Evolutionary conservation across 2,888 invertebrate genomes (phyloP).

Genomic region (Xestoiulus laeticollis): DNA sequence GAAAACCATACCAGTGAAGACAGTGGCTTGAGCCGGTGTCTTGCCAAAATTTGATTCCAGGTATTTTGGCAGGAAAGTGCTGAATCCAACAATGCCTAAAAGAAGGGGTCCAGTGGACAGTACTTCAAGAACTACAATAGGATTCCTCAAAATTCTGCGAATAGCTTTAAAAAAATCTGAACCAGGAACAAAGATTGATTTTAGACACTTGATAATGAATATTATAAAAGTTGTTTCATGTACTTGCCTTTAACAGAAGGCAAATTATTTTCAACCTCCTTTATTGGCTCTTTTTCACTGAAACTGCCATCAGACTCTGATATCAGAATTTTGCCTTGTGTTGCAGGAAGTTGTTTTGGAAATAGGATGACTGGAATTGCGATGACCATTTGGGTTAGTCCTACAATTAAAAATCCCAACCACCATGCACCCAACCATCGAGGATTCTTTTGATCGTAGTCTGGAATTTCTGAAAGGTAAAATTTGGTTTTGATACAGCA

Average conservation of each 20-base stretch:
- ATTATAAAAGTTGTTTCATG: no score
- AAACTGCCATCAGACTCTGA: no score
- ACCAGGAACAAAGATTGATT: neutral
- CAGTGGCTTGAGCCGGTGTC: constrained; percentile 68
- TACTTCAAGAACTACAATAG: neutral
- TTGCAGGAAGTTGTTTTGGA: constrained; percentile 47
- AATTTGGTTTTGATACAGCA: no score
- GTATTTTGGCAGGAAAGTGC: constrained; percentile 68
- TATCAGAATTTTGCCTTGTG: no score
- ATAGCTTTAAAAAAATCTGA: constrained; percentile 51
- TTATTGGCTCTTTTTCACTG: no score
- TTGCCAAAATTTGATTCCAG: constrained; percentile 77
- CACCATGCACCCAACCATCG: constrained; percentile 54
- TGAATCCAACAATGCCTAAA: constrained; percentile 46
- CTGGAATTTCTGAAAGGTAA: constrained; percentile 42
- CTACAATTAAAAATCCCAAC: constrained; percentile 52
- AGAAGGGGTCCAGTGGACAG: constrained; percentile 8
- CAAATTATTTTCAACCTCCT: no score
- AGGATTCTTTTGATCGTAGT: constrained; percentile 39
- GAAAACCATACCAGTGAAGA: constrained; percentile 31
- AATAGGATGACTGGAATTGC: constrained; percentile 44
- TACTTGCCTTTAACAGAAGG: no score
- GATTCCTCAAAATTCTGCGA: neutral
- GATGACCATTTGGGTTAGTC: neutral
- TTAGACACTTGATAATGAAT: no score